Conservation (phyloP, 2,888 invertebrate genomes). For the Ichneumon xanthorius region DNA sequence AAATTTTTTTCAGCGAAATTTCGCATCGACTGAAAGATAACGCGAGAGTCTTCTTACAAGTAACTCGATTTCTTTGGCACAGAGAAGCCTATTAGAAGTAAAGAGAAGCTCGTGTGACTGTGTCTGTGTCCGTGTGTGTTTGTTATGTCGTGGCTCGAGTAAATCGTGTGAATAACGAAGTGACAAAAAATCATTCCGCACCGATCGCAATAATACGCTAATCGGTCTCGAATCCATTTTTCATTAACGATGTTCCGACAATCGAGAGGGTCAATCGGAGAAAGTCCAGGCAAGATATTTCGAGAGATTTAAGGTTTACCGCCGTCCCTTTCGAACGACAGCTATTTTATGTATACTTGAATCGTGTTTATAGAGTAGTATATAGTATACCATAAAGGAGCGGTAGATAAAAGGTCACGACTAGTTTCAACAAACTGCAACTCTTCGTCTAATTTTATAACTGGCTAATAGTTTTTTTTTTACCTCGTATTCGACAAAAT, state of each 20-base stretch:
- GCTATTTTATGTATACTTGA: constrained; percentile 33
- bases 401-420: constrained; percentile 53
- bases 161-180: constrained; percentile 47
- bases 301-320: constrained; percentile 39
- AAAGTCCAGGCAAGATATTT: constrained; percentile 56
- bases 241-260: constrained; percentile 33
- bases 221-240: constrained; percentile 34
- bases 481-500: constrained; percentile 40
- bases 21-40: constrained; percentile 32
- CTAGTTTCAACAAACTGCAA: constrained; percentile 49
- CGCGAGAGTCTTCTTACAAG: constrained; percentile 65
- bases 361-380: constrained; percentile 51
- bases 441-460: constrained; percentile 48
- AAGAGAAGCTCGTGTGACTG: constrained; percentile 54
- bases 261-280: constrained; percentile 40
- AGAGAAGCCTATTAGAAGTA: constrained; percentile 71
- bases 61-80: constrained; percentile 71
- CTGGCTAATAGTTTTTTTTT: constrained; percentile 52
- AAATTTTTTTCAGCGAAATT: constrained; percentile 3
- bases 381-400: constrained; percentile 37
- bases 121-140: constrained; percentile 4
- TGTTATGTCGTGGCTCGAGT: constrained; percentile 15
- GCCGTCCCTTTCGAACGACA: constrained; percentile 22
- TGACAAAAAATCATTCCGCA: constrained; percentile 47
- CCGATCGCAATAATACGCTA: constrained; percentile 16